Evolutionary conservation across 2,888 invertebrate species (phyloP), one percentile per base, ranked within the genome.

Genomic region (Acanthococcus lagerstroemiae): DNA sequence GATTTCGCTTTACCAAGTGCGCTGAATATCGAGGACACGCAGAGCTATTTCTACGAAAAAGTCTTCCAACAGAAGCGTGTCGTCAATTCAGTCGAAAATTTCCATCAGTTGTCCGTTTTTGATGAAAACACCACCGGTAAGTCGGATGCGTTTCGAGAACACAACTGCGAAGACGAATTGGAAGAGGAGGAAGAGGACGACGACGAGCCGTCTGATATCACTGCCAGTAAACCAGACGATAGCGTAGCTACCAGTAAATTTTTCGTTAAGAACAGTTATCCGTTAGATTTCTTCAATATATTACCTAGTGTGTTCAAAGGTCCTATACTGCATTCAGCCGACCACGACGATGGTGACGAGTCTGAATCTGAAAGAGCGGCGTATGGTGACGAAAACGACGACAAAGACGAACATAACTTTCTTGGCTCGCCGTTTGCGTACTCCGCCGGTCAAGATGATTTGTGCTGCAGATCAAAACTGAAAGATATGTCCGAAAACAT

Each of bases 291-390:
- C 25, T 19, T 54, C 12, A 65, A 65, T 55, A 65, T 65, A 45
- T 44, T 65, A 65, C 65, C 66, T 26, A 57, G 30, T 57, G 66
- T 66, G 66, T 66, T 66, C 66, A 57, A 66, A 57, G 45, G 24
- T 46, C 48, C 66, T 9, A 66, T 57, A 12, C 37, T 57, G 15
- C 17, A 66, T 30, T 55, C 56, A 55, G 19, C 45, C 45, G 24
- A 25, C 5, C 25, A 55, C 21, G 55, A 65, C 17, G 9, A 26
- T 25, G 55, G 24, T 26, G 19, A 27, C 27, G 55, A 3, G 19
- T 21, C 12, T 12, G 2, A n/a, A 12, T 12, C 17, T 22, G 50
- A 17, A 4, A 17, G 30, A 30, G 27, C 21, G 19, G 15, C 24
- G 45, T 25, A 30, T 55, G 44, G 25, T 45, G 46, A 45, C 4